A percentile compares a stretch with the other conserved stretches of the same genome.
phyloP scores from a whole-genome alignment of 2,888 invertebrate species.

The Drosophila kambysellisi region DNA sequence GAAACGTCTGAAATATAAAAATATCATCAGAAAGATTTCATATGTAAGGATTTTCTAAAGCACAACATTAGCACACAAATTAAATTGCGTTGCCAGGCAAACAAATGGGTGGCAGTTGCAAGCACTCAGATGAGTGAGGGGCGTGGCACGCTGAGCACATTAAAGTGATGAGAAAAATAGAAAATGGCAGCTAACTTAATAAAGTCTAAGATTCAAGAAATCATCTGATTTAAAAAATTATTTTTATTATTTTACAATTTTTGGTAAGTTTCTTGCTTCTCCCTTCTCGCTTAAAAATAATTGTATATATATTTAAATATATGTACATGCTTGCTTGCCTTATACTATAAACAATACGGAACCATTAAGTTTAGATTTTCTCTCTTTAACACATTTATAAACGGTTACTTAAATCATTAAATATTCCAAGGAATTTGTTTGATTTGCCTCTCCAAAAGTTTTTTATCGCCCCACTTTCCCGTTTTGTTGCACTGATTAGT shows the following conservation, averaged over 20 bases:
- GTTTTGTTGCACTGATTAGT: constrained; percentile 40
- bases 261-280: not conserved
- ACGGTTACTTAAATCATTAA: not conserved
- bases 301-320: not conserved
- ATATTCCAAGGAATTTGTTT: not conserved
- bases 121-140: not conserved
- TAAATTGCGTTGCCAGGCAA: constrained; percentile 33
- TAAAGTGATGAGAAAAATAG: constrained; percentile 12
- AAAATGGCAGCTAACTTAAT: not conserved
- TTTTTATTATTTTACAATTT: not conserved
- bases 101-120: not conserved
- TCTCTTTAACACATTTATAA: not conserved
- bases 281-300: not conserved
- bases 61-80: constrained; percentile 55
- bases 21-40: constrained; percentile 23
- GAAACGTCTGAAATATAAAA: constrained; percentile 22
- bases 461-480: not conserved
- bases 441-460: not conserved
- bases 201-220: not conserved
- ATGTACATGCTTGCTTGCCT: not conserved
- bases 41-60: constrained; percentile 36
- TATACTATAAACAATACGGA: not conserved
- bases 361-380: not conserved
- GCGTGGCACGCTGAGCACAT: not conserved
- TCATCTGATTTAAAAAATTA: not conserved